phyloP scores from a whole-genome alignment of 2,797 vertebrate species.

The Lates japonicus region DNA sequence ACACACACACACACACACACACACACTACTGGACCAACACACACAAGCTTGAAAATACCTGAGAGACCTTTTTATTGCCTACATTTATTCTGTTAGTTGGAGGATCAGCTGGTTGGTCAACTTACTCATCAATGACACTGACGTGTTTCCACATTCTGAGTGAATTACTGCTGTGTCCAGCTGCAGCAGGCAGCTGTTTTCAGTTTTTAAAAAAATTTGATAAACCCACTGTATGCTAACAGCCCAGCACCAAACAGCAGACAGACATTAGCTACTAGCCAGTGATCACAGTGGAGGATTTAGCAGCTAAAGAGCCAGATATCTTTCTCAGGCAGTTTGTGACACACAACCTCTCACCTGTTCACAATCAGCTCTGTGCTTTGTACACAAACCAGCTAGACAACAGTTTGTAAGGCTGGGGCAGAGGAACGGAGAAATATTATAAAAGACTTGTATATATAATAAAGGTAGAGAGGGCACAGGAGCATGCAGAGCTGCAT shows the following conservation, averaged over 20 bases:
- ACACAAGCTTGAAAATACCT: slow-evolving; percentile 30
- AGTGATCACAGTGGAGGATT: too few relatives aligned
- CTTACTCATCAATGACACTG: neutral
- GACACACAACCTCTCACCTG: too few relatives aligned
- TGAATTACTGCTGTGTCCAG: neutral
- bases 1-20: slow-evolving; percentile 54
- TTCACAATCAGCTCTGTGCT: too few relatives aligned
- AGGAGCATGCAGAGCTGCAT: too few relatives aligned
- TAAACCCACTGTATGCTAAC: neutral
- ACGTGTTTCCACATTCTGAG: neutral
- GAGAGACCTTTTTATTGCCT: neutral
- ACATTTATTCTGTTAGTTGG: neutral
- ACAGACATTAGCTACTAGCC: neutral
- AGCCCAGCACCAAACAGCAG: neutral
- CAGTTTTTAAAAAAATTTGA: neutral
- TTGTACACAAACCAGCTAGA: too few relatives aligned
- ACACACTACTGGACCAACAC: slow-evolving; percentile 7
- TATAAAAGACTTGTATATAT: neutral
- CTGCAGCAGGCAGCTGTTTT: neutral
- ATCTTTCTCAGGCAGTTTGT: too few relatives aligned
- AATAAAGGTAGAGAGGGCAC: too few relatives aligned
- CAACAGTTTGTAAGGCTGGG: too few relatives aligned
- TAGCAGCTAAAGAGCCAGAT: neutral
- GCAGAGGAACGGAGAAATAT: neutral
- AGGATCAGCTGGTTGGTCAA: neutral